phyloP scores from a whole-genome alignment of 2,888 invertebrate species.

The Tinea pellionella region DNA sequence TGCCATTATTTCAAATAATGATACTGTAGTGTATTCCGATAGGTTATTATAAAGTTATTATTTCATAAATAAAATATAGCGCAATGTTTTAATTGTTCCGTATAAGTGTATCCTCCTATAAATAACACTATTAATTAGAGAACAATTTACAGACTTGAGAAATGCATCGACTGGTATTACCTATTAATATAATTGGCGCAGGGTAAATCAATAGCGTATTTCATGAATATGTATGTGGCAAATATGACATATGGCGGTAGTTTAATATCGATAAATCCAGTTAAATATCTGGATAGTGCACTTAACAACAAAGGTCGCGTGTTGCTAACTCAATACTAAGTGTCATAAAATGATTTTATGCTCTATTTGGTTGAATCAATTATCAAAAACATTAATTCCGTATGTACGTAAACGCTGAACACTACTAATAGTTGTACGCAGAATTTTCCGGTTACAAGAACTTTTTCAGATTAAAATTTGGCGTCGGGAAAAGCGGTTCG shows the following conservation, averaged over 20 bases:
- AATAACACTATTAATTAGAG: neutral
- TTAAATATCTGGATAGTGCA: neutral
- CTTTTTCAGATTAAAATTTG: conserved; percentile 43
- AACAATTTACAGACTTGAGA: neutral
- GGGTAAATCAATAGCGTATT: neutral
- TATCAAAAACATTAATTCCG: neutral
- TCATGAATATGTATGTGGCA: conserved; percentile 8
- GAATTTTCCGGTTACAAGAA: conserved; percentile 5
- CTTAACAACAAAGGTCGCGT: conserved; percentile 9
- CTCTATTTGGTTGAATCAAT: too few relatives aligned
- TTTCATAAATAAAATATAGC: too few relatives aligned
- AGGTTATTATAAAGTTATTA: too few relatives aligned
- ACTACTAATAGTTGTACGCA: conserved; percentile 1
- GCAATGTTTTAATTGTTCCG: too few relatives aligned
- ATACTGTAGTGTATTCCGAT: too few relatives aligned
- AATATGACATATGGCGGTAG: neutral
- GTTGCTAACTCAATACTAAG: neutral
- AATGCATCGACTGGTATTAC: neutral
- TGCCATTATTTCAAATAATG: too few relatives aligned
- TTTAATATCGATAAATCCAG: conserved; percentile 2
- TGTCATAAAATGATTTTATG: neutral
- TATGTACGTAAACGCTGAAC: neutral
- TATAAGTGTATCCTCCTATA: too few relatives aligned
- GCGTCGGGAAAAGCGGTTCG: conserved; percentile 36
- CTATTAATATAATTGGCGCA: neutral